These are phyloP conservation scores for Papilio gigon DNA, from an alignment of 2,888 invertebrate genomes.

Conservation along the genomic window DNA sequence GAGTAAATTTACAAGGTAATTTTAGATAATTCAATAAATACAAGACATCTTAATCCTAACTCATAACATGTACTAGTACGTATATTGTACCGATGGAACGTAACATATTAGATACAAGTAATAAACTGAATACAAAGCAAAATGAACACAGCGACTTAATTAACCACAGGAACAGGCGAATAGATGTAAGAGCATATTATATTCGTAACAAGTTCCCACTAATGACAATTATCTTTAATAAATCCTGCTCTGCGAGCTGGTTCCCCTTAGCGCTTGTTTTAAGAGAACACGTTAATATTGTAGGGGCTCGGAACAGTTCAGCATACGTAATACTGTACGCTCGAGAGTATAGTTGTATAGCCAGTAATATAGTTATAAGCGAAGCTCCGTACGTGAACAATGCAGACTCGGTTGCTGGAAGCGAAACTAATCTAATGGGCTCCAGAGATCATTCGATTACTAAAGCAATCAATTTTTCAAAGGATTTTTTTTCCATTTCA, in stretches of 20 bases:
- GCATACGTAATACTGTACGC: slow-evolving; percentile 36
- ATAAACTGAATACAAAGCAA: background rate
- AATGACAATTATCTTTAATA: slow-evolving; percentile 20
- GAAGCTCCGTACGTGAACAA: slow-evolving; percentile 29
- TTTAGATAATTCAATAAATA: too few relatives aligned
- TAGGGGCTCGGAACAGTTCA: slow-evolving; percentile 33
- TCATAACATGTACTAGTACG: too few relatives aligned
- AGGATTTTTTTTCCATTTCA: slow-evolving; percentile 8
- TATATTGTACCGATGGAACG: too few relatives aligned
- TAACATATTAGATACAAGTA: background rate
- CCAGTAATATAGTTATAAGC: slow-evolving; percentile 13
- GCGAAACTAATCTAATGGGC: slow-evolving; percentile 16
- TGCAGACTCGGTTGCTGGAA: slow-evolving; percentile 5
- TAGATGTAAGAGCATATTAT: background rate
- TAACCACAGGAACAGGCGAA: background rate
- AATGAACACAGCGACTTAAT: background rate
- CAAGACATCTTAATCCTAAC: too few relatives aligned
- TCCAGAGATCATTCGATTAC: slow-evolving; percentile 16
- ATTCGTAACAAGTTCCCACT: background rate
- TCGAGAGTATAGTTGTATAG: slow-evolving; percentile 23
- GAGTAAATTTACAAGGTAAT: too few relatives aligned
- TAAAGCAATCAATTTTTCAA: slow-evolving; percentile 25
- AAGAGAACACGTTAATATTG: slow-evolving; percentile 40
- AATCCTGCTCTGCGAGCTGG: slow-evolving; percentile 1
- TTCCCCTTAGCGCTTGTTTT: slow-evolving; percentile 19